Percentiles rank a stretch among this genome's conserved stretches.
These are phyloP conservation scores for Podabrus alpinus DNA, from an alignment of 2,888 invertebrate genomes.

Conservation along the genomic window DNA sequence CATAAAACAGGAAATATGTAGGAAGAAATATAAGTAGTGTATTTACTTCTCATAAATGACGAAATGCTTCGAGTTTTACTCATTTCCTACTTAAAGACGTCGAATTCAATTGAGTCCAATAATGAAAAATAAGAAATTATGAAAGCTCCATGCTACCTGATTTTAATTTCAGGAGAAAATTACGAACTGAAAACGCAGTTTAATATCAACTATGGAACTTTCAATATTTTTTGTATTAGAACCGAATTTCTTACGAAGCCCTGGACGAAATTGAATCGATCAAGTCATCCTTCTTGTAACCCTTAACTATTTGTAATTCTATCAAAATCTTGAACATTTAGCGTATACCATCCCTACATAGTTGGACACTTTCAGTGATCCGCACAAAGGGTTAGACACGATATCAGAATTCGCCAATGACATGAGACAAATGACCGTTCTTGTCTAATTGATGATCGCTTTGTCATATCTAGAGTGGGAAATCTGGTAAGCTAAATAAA, in stretches of 20 bases:
- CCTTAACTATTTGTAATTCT: slow-evolving; percentile 4
- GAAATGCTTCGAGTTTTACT: slow-evolving; percentile 22
- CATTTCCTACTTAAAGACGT: slow-evolving; percentile 22
- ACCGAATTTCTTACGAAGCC: not conserved
- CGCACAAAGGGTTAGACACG: slow-evolving; percentile 38
- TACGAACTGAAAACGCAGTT: too few relatives aligned
- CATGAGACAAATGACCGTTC: slow-evolving; percentile 51
- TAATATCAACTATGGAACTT: too few relatives aligned
- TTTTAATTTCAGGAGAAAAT: not conserved
- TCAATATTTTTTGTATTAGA: not conserved
- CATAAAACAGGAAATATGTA: slow-evolving; percentile 32
- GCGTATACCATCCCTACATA: slow-evolving; percentile 13
- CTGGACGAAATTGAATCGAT: not conserved
- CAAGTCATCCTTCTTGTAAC: not conserved
- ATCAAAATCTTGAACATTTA: slow-evolving; percentile 7
- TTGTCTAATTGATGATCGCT: slow-evolving; percentile 53
- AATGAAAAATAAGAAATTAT: not conserved
- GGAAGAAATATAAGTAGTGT: slow-evolving; percentile 20
- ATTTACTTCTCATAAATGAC: slow-evolving; percentile 28
- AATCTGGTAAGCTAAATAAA: slow-evolving; percentile 40
- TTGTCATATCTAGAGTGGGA: slow-evolving; percentile 53
- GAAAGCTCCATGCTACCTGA: not conserved
- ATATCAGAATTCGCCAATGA: slow-evolving; percentile 50
- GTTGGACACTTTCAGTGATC: slow-evolving; percentile 26
- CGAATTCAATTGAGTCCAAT: slow-evolving; percentile 9